Base-by-base conservation (phyloP, 1,140 invertebrate species). In the Xylocopa sonorina region DNA sequence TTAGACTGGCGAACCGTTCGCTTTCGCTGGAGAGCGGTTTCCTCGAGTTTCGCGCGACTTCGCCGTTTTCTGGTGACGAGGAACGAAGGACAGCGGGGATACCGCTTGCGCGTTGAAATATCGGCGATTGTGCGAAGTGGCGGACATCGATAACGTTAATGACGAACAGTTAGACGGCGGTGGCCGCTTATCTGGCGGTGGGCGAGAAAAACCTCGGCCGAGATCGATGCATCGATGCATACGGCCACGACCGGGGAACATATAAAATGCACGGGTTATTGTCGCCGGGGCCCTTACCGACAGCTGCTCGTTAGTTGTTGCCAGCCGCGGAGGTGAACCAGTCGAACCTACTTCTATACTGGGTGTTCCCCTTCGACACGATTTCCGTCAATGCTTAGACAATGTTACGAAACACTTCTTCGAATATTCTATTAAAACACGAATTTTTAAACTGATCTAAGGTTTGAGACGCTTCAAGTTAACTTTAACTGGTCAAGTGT, bases 181-280 rank as follows among this genome's bases (percentile, higher is more conserved):
- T 62, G 41, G 66, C 66, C 67, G 55, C 69, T 85, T 81, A 84
- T 80, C n/a, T 58, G 24, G n/a, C 2, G n/a, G 41, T 1, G 24
- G 62, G 29, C 58, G 62, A 67, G 71, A 68, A 67, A 72, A 72
- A 51, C 18, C 27, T 27, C 34, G 24, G 18, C 0, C 55, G 46
- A 78, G 68, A 72, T 71, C 68, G 81, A 76, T 74, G 63, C 66
- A 83, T 69, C 81, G 82, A 78, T 55, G 81, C 63, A 60, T 34
- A 32, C 74, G 53, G 74, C 69, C 79, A 76, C 78, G 78, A 63
- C 63, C 62, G 68, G 60, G 77, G 81, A 80, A 86, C 84, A 84
- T 88, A 89, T 90, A 90, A 90, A 90, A 89, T 89, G 81, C 88
- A 88, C 83, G 85, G 88, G 84, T 90, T 90, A 90, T 90, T 90